Evolutionary conservation across 2,888 invertebrate species (phyloP), one percentile per base, ranked within the genome.

Genomic region (Trimorus sp.): DNA sequence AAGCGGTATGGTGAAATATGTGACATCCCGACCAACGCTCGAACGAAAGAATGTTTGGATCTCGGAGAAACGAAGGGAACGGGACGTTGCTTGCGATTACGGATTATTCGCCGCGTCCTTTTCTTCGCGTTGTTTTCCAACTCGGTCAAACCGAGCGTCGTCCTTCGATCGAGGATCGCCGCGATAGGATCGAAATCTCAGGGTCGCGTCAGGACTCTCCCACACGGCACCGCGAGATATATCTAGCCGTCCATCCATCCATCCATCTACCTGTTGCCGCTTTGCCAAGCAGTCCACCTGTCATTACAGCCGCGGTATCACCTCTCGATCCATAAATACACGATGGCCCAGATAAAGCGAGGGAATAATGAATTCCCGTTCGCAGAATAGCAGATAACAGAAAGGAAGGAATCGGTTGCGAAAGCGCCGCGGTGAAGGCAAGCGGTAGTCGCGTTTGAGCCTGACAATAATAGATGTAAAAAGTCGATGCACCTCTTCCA

Each of bases 91-190:
- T 69, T 8, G 54, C 68, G 65, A 73, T 62, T 66, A 60, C 62
- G 83, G 84, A 86, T 88, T 87, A 88, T 87, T 87, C 84, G 86
- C 87, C 11, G 66, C 69, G 76, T 77, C 79, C 62, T 85, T 83
- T 80, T 77, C 85, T 65, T 66, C 76, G 82, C 86, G 88, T 90
- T 88, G 88, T 89, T 89, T 88, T 86, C 86, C 87, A 90, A 89
- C 89, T 90, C 89, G 89, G 89, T 89, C 89, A 88, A 89, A 88
- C 88, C 85, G 66, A 74, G 62, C 88, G 89, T 89, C 89, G 90
- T 90, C 90, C 90, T 90, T 90, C 90, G 89, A 90, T 89, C 85
- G 86, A 87, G 84, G 86, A 90, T 89, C 86, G 86, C 82, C 83
- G 85, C 84, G 89, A 89, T 88, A 89, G 86, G 85, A 88, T 89